phyloP scores from a whole-genome alignment of 2,797 vertebrate species.

The Pipistrellus kuhlii region DNA sequence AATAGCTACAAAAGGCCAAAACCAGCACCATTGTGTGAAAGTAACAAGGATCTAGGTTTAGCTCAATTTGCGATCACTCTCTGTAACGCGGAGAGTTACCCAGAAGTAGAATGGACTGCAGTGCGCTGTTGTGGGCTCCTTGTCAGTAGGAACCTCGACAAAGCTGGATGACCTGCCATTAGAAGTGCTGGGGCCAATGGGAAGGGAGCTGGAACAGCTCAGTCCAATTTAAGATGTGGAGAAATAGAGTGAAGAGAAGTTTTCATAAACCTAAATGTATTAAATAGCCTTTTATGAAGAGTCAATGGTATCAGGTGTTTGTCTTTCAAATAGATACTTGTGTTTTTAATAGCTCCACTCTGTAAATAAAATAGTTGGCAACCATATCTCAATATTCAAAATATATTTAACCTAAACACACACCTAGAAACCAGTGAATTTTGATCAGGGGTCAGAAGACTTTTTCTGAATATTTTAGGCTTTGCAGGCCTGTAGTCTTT shows the following conservation, averaged over 20 bases:
- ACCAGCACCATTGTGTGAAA: neutral
- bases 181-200: neutral
- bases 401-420: neutral
- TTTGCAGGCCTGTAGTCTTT: conserved; percentile 10
- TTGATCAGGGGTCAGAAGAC: neutral
- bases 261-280: conserved; percentile 55
- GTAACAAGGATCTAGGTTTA: neutral
- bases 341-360: conserved; percentile 5
- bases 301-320: neutral
- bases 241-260: neutral
- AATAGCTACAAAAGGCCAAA: conserved; percentile 30
- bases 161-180: neutral
- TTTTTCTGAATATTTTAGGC: conserved; percentile 46
- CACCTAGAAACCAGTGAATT: neutral
- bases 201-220: neutral
- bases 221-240: neutral
- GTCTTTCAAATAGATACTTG: neutral
- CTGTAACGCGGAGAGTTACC: neutral
- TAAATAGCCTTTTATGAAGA: conserved; percentile 56
- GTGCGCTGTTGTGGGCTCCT: neutral
- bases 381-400: conserved; percentile 35
- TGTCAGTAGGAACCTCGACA: neutral
- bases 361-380: conserved; percentile 22
- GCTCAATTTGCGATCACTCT: neutral
- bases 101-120: neutral